These are phyloP conservation scores for Cerastis rubricosa DNA, from an alignment of 2,888 invertebrate genomes.

Conservation along the genomic window DNA sequence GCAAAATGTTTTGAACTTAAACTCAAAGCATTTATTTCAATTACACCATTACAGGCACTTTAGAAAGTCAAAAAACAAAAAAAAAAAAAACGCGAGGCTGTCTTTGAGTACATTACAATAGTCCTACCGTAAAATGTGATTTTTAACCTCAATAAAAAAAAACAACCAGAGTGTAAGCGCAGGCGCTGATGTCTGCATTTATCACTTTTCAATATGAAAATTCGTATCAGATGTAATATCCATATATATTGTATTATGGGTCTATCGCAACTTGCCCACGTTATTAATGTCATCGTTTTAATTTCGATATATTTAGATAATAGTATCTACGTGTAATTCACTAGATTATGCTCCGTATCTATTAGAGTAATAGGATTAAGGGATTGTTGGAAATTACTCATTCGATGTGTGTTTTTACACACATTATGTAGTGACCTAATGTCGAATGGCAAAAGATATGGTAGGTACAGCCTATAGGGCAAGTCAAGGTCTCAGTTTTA, in stretches of 20 bases:
- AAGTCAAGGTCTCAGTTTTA: not conserved
- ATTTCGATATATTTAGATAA: slow-evolving; percentile 16
- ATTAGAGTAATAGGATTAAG: slow-evolving; percentile 40
- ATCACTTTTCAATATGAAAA: not conserved
- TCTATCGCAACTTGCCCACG: not conserved
- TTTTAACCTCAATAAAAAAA: too few relatives aligned
- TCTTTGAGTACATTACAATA: too few relatives aligned
- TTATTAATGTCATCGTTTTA: slow-evolving; percentile 5
- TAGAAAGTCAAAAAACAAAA: too few relatives aligned
- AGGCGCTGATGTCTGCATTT: not conserved
- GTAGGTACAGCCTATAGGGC: not conserved
- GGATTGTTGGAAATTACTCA: slow-evolving; percentile 18
- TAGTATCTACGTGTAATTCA: slow-evolving; percentile 21
- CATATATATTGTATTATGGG: not conserved
- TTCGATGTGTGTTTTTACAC: not conserved
- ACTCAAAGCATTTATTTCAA: too few relatives aligned
- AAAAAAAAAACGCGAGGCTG: too few relatives aligned
- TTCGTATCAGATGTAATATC: not conserved
- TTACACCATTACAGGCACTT: too few relatives aligned
- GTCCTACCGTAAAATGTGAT: too few relatives aligned
- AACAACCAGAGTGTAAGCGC: not conserved
- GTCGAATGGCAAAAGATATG: not conserved
- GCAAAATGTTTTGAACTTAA: too few relatives aligned
- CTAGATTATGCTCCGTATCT: slow-evolving; percentile 28
- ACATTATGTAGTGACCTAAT: not conserved